Percentiles rank a stretch among this genome's conserved stretches.
Conservation (phyloP, 2,888 invertebrate species). For the Andrena bicolor region DNA sequence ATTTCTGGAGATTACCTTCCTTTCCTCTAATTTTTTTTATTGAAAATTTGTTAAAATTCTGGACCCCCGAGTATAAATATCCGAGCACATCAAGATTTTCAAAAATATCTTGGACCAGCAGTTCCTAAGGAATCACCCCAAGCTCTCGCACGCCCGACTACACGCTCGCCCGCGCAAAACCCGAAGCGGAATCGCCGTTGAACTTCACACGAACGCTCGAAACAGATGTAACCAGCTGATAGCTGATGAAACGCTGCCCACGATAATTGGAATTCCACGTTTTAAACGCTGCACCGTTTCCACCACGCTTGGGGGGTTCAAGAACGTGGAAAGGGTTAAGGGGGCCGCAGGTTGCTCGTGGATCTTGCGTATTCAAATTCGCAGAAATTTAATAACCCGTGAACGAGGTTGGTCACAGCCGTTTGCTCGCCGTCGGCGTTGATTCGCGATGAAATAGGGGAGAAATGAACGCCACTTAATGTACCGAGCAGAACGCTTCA, state of each 20-base stretch:
- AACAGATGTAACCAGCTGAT: slow-evolving; percentile 79
- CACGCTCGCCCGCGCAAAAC: no score
- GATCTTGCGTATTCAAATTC: slow-evolving; percentile 28
- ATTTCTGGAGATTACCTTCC: no score
- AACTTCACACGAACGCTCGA: slow-evolving; percentile 68
- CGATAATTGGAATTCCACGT: slow-evolving; percentile 80
- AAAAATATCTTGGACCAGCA: no score
- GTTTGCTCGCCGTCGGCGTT: slow-evolving; percentile 42
- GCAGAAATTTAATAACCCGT: slow-evolving; percentile 73
- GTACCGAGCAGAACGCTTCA: not conserved
- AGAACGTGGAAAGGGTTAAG: not conserved
- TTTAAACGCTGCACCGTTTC: slow-evolving; percentile 66
- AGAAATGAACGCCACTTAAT: not conserved
- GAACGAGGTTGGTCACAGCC: slow-evolving; percentile 59
- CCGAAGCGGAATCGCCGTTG: not conserved
- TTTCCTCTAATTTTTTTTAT: no score
- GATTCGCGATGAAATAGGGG: not conserved
- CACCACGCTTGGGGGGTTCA: not conserved
- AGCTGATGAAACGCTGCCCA: slow-evolving; percentile 77
- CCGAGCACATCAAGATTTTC: no score
- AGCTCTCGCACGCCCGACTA: no score
- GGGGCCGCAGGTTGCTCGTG: not conserved
- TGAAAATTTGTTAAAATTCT: no score
- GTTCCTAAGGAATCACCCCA: no score
- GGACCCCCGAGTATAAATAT: no score